A percentile compares a stretch with the other conserved stretches of the same genome.
Conservation (phyloP, 2,797 vertebrate species). For the Epinephelus malabaricus region DNA sequence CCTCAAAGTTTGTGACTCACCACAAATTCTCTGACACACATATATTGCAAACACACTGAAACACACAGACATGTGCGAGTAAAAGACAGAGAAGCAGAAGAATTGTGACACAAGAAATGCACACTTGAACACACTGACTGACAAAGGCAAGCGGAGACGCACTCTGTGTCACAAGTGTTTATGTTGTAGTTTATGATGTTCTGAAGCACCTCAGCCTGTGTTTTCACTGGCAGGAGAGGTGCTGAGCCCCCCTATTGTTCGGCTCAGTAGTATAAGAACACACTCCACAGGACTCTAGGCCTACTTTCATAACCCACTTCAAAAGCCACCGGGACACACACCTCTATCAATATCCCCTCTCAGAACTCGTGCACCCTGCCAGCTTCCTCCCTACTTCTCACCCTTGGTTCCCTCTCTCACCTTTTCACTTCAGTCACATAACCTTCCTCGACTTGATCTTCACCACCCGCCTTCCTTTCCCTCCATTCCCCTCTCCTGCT, state of each 20-base stretch:
- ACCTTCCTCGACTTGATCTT: slow-evolving; percentile 16
- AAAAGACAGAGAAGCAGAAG: not conserved
- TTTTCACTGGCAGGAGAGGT: slow-evolving; percentile 44
- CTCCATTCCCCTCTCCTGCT: not conserved
- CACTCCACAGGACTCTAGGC: slow-evolving; percentile 40
- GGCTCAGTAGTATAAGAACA: slow-evolving; percentile 48
- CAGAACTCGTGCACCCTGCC: slow-evolving; percentile 36
- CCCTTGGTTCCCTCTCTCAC: slow-evolving; percentile 26
- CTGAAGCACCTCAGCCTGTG: slow-evolving; percentile 27
- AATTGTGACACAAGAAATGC: slow-evolving; percentile 3
- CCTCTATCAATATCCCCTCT: slow-evolving; percentile 45
- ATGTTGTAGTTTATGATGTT: slow-evolving; percentile 33
- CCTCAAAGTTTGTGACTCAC: slow-evolving; percentile 12
- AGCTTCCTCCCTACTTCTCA: slow-evolving; percentile 31
- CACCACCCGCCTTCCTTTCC: not conserved
- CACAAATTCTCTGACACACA: not conserved
- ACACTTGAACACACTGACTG: not conserved
- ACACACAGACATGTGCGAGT: not conserved
- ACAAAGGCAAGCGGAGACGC: slow-evolving; percentile 6
- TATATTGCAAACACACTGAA: slow-evolving; percentile 2
- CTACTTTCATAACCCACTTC: slow-evolving; percentile 65
- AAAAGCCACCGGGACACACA: slow-evolving; percentile 57
- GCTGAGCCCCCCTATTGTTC: slow-evolving; percentile 53
- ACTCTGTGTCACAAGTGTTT: slow-evolving; percentile 23
- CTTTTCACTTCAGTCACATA: slow-evolving; percentile 22